Evolutionary conservation across 2,797 vertebrate species (phyloP).

Genomic region (Cryptoprocta ferox): DNA sequence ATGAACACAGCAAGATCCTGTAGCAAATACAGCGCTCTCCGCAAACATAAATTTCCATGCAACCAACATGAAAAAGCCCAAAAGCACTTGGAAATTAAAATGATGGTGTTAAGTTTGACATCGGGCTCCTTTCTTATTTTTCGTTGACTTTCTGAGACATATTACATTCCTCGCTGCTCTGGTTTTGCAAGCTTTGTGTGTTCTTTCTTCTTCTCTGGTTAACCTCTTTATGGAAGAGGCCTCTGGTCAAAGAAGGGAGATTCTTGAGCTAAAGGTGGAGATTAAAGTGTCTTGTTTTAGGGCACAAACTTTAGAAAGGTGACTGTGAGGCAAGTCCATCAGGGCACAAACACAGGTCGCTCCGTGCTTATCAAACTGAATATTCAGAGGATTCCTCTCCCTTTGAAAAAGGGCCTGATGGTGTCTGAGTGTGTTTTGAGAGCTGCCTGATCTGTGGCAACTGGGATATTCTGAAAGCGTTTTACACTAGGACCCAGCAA

Average conservation of each 20-base stretch:
- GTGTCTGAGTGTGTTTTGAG: neutral
- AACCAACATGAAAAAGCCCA: neutral
- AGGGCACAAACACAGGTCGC: fast-evolving
- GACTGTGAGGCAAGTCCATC: neutral
- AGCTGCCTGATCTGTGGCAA: neutral
- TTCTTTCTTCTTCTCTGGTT: neutral
- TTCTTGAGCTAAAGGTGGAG: neutral
- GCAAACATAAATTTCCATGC: constrained; percentile 5
- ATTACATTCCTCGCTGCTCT: fast-evolving
- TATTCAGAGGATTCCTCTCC: neutral
- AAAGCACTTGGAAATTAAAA: neutral
- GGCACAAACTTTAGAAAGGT: neutral
- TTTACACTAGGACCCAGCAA: constrained; percentile 16
- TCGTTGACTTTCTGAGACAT: neutral
- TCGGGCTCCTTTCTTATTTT: neutral
- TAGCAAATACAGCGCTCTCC: neutral
- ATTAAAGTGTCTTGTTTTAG: neutral
- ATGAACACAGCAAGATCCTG: neutral
- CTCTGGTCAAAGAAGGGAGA: neutral
- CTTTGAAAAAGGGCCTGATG: neutral
- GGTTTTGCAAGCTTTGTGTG: neutral
- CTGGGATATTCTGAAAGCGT: neutral
- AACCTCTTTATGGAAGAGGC: too few species aligned
- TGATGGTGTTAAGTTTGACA: neutral
- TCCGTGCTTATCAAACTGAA: fast-evolving